Conservation (phyloP, 2,797 vertebrate genomes). For the Sparus aurata region DNA sequence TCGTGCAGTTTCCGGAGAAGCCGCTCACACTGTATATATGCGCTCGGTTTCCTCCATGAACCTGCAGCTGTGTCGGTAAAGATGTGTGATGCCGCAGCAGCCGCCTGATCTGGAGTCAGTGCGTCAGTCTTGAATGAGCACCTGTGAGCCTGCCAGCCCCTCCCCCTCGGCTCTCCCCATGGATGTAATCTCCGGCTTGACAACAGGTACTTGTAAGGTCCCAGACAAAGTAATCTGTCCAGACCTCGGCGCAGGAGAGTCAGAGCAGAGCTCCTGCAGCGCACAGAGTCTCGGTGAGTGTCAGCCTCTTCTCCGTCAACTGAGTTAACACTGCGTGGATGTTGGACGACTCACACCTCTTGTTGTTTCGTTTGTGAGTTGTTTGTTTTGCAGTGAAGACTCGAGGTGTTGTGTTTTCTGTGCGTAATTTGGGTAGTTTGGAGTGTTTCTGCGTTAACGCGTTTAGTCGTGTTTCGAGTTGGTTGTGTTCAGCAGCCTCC, state of each 20-base stretch:
- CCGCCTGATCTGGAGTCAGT: background rate
- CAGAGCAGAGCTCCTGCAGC: constrained; percentile 60
- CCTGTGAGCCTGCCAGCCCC: constrained; percentile 50
- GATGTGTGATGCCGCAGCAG: constrained; percentile 15
- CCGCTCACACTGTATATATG: background rate
- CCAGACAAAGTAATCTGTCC: constrained; percentile 67
- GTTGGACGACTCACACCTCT: background rate
- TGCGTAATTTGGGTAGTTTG: constrained; percentile 4
- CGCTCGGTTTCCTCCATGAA: constrained; percentile 2
- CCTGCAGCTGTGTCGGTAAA: constrained; percentile 3
- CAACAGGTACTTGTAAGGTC: constrained; percentile 69
- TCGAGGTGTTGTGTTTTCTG: constrained; percentile 23
- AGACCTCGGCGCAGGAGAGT: constrained; percentile 74
- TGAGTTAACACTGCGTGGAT: background rate
- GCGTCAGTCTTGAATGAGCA: constrained; percentile 25
- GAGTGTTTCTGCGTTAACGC: background rate
- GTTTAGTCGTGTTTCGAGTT: background rate
- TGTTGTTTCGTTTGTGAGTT: background rate
- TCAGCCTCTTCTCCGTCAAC: constrained; percentile 10
- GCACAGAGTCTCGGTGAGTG: constrained; percentile 77
- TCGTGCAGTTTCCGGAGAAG: background rate
- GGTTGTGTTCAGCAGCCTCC: background rate
- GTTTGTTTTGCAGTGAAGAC: background rate
- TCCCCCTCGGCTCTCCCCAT: constrained; percentile 31
- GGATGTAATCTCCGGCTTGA: constrained; percentile 73